A percentile compares a stretch with the other conserved stretches of the same genome.
Conservation (phyloP, 2,113 vertebrate genomes). For the Machaerirhynchus nigripectus region DNA sequence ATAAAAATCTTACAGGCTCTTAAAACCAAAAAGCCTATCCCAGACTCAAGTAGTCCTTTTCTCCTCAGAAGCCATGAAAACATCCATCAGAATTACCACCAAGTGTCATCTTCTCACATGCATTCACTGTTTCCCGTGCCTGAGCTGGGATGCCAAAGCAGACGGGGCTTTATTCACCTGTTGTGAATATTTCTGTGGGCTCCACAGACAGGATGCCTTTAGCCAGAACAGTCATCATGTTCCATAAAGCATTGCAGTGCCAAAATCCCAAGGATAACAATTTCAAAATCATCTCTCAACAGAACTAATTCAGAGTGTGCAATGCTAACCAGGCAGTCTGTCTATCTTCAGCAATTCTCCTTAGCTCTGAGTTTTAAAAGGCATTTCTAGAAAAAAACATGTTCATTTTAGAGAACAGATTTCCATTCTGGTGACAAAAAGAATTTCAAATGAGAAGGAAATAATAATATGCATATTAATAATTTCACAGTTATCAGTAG, state of each 20-base stretch:
- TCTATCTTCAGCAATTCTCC: background rate
- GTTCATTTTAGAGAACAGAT: background rate
- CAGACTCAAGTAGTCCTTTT: background rate
- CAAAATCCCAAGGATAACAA: background rate
- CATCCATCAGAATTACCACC: background rate
- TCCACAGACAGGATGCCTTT: background rate
- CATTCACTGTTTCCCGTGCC: background rate
- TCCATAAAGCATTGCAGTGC: background rate
- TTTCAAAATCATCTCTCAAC: background rate
- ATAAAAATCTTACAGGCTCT: background rate
- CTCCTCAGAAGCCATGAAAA: background rate
- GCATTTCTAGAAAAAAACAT: background rate
- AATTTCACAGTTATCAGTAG: background rate
- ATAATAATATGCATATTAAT: background rate
- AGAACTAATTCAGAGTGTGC: background rate
- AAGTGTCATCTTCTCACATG: accelerated
- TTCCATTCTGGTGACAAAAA: background rate
- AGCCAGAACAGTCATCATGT: background rate
- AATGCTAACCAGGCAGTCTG: background rate
- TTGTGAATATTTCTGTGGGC: background rate
- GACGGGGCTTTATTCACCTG: too few relatives aligned
- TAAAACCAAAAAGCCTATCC: background rate
- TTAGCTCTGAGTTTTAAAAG: background rate
- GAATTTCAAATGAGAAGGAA: background rate
- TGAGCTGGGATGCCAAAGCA: background rate